Percentiles rank a stretch among this genome's conserved stretches.
Conservation (phyloP, 2,113 vertebrate species). For the Tringa solitaria region DNA sequence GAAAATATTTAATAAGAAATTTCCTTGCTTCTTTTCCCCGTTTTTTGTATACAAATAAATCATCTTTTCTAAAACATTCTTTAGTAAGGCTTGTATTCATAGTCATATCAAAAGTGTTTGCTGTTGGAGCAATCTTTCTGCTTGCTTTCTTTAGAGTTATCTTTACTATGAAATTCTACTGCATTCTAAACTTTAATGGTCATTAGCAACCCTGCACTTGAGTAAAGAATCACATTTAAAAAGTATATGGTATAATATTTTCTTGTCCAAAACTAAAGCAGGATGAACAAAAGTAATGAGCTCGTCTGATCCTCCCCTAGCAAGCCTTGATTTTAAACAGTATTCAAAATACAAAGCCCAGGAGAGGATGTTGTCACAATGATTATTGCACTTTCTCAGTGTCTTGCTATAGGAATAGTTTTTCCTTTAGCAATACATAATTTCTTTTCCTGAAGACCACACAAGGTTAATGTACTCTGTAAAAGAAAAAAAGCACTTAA, state of each 20-base stretch:
- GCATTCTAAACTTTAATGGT: slow-evolving; percentile 16
- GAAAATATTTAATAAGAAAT: slow-evolving; percentile 49
- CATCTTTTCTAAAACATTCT: slow-evolving; percentile 48
- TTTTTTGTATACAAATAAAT: slow-evolving; percentile 61
- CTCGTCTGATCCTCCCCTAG: slow-evolving; percentile 8
- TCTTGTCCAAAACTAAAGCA: slow-evolving; percentile 26
- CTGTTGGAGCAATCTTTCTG: slow-evolving; percentile 4
- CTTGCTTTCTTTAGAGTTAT: slow-evolving; percentile 50
- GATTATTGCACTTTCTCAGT: slow-evolving; percentile 36
- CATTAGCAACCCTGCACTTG: slow-evolving; percentile 37
- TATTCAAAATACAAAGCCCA: slow-evolving; percentile 29
- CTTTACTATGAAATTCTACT: slow-evolving; percentile 52
- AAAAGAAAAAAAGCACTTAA: slow-evolving; percentile 29
- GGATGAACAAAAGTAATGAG: slow-evolving; percentile 11
- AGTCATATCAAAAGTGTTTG: slow-evolving; percentile 57
- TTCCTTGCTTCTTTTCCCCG: slow-evolving; percentile 31
- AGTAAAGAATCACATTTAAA: slow-evolving; percentile 46
- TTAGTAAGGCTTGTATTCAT: slow-evolving; percentile 48
- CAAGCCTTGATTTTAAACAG: slow-evolving; percentile 26
- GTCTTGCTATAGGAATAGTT: not conserved
- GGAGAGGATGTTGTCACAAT: not conserved
- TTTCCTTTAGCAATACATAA: not conserved
- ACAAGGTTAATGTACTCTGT: not conserved
- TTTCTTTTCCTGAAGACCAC: slow-evolving; percentile 24
- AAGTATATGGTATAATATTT: slow-evolving; percentile 27